Evolutionary conservation across 1,140 invertebrate species (phyloP), one percentile per base, ranked within the genome.

Genomic region (Hylaeus anthracinus): DNA sequence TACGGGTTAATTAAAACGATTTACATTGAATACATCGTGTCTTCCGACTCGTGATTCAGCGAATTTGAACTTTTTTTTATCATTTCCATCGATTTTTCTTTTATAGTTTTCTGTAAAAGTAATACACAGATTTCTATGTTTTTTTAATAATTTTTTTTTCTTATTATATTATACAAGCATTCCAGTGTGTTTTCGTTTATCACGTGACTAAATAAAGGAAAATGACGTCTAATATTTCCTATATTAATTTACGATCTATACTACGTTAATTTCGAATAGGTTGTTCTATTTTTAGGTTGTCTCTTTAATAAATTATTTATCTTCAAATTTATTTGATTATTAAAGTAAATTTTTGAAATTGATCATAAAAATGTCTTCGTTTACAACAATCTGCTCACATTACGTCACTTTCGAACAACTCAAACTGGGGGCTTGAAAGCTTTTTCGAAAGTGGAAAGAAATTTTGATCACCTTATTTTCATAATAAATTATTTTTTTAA

Each of bases 171-270:
- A 1, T 9, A 26, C 9, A 37, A 39, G 2, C 72, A 65, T 74
- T 74, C 61, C 63, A 67, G 0, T 67, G 51, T 37, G 56, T 67
- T 45, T 67, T 76, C 37, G 5, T 73, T 63, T 63, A 0, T 9
- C 51, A 73, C 14, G 37, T 15, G 26, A 72, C 45, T 6, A 5
- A 37, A 65, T 39, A 63, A 63, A 41, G 37, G 6, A n/a, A 12
- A 37, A 67, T 45, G 6, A 10, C 56, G 45, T 63, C 37, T 37
- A 14, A 10, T 72, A 9, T 72, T 61, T 56, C 10, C 3, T 15
- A 2, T 15, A 26, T 56, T 1, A 43, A 60, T 26, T 26, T 58
- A 1, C 51, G 51, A 9, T 51, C 9, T 10, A 9, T 51, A 9
- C 10, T 6, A 26, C 26, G 2, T 51, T 51, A 51, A 51, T 51